phyloP scores from a whole-genome alignment of 1,140 invertebrate species.

The Lethrus apterus region DNA sequence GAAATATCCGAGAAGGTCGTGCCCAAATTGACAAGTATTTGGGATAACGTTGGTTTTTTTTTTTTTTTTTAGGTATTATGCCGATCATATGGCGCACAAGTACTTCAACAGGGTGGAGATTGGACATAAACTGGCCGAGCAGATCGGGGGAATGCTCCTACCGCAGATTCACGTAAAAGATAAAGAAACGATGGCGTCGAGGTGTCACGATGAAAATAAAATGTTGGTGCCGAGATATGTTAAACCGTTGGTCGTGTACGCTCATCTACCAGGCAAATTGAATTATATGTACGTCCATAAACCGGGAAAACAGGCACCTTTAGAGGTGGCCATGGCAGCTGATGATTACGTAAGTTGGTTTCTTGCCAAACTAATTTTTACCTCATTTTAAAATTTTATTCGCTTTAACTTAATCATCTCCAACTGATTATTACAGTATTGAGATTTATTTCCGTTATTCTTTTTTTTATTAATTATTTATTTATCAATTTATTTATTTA shows the following conservation, averaged over 20 bases:
- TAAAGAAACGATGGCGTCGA: conserved; percentile 10
- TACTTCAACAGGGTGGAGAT: conserved; percentile 22
- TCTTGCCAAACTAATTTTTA: no score
- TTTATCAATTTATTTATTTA: no score
- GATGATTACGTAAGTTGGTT: conserved; percentile 30
- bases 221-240: conserved; percentile 27
- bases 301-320: conserved; percentile 41
- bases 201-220: background rate
- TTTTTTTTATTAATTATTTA: no score
- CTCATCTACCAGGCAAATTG: conserved; percentile 42
- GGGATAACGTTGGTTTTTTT: background rate
- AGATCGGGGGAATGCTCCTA: conserved; percentile 29
- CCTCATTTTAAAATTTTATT: background rate
- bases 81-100: conserved; percentile 41
- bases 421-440: background rate
- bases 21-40: no score
- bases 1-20: conserved; percentile 51
- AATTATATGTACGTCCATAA: conserved; percentile 44
- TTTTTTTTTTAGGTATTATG: conserved; percentile 29
- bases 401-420: background rate
- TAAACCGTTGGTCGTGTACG: conserved; percentile 40
- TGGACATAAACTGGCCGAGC: conserved; percentile 26
- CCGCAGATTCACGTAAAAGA: conserved; percentile 18
- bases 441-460: no score
- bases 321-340: conserved; percentile 27